phyloP scores from a whole-genome alignment of 2,888 invertebrate genomes.

The Pseudococcus jackbeardsleyi region DNA sequence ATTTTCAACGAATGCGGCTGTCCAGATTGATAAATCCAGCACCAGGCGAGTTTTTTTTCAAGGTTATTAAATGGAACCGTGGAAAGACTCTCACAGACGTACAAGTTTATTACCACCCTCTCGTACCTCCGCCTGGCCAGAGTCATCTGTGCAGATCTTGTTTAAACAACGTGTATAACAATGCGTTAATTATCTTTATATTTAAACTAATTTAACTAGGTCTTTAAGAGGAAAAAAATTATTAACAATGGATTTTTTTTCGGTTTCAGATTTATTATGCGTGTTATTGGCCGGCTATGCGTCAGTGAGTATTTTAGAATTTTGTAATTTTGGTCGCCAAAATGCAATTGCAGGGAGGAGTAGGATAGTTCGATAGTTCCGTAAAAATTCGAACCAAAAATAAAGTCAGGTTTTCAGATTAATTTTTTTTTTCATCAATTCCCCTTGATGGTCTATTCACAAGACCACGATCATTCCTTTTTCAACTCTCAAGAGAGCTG shows the following conservation, averaged over 20 bases:
- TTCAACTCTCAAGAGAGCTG: no score
- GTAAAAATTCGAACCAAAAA: no score
- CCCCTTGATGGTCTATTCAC: no score
- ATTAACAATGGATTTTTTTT: slow-evolving; percentile 35
- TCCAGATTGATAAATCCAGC: slow-evolving; percentile 44
- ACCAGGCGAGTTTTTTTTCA: not conserved
- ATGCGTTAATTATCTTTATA: slow-evolving; percentile 46
- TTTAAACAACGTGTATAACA: slow-evolving; percentile 49
- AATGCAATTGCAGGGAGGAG: no score
- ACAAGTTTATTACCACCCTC: slow-evolving; percentile 15
- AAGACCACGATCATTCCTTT: no score
- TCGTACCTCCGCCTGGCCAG: not conserved
- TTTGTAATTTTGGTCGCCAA: slow-evolving; percentile 4
- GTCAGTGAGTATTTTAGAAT: slow-evolving; percentile 46
- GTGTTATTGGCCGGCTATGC: slow-evolving; percentile 56
- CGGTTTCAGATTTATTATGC: slow-evolving; percentile 59
- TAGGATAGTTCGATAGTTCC: no score
- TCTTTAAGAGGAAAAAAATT: not conserved
- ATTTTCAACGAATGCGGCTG: slow-evolving; percentile 2
- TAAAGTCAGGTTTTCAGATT: no score
- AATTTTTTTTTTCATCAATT: no score
- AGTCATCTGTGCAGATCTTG: not conserved
- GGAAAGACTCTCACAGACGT: slow-evolving; percentile 59
- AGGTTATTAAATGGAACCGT: slow-evolving; percentile 60
- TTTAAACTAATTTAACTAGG: slow-evolving; percentile 53